These are phyloP conservation scores for Prinia subflava DNA, from an alignment of 2,113 vertebrate species.

Conservation along the genomic window DNA sequence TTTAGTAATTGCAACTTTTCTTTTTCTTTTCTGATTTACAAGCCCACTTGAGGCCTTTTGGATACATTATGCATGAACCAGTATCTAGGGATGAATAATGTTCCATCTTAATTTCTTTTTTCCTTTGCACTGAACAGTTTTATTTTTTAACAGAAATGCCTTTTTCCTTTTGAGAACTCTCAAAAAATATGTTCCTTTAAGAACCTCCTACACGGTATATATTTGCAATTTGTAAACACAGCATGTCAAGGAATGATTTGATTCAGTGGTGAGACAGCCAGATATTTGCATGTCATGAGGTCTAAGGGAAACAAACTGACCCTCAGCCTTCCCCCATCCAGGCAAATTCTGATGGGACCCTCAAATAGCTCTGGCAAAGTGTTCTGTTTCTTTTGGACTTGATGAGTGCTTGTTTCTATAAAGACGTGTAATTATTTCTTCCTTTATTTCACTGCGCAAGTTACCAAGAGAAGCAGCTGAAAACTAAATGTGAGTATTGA, in stretches of 20 bases:
- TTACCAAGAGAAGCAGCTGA: constrained; percentile 42
- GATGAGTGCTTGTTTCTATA: constrained; percentile 26
- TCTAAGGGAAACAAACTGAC: constrained; percentile 62
- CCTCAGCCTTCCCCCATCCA: constrained; percentile 49
- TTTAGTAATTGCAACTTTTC: neutral
- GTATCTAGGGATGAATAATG: neutral
- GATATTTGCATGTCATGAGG: constrained; percentile 55
- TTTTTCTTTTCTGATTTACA: neutral
- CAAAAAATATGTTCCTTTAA: constrained; percentile 55
- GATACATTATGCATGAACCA: neutral
- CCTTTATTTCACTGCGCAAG: constrained; percentile 30
- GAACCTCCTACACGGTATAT: constrained; percentile 32
- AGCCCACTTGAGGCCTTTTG: neutral
- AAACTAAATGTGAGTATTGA: constrained; percentile 66
- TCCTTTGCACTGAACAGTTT: neutral
- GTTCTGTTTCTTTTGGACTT: constrained; percentile 57
- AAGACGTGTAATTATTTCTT: neutral
- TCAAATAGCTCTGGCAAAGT: constrained; percentile 44
- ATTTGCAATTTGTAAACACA: constrained; percentile 50
- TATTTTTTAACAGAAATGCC: neutral
- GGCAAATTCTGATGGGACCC: constrained; percentile 42
- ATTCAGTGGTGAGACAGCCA: constrained; percentile 49
- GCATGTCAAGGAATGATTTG: constrained; percentile 51
- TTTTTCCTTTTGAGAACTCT: neutral
- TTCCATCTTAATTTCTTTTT: neutral